phyloP scores from a whole-genome alignment of 2,113 vertebrate species.

The Echinops telfairi region DNA sequence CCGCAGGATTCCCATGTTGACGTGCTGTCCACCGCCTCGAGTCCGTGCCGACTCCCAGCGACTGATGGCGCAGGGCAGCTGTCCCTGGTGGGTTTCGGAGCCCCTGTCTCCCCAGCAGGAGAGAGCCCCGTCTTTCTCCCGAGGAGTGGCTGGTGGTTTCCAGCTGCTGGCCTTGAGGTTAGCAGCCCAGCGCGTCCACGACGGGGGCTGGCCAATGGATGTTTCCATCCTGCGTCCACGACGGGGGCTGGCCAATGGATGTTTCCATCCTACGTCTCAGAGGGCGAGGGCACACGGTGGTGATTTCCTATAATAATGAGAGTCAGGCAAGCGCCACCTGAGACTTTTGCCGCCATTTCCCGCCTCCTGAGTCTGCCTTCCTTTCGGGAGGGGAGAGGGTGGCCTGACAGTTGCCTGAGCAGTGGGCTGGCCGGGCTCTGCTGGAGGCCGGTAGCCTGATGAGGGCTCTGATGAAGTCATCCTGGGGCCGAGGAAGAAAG shows the following conservation, averaged over 20 bases:
- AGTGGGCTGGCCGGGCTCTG: background rate
- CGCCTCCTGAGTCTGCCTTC: background rate
- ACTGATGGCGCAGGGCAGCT: too few relatives aligned
- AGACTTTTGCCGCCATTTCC: background rate
- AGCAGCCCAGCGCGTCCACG: too few relatives aligned
- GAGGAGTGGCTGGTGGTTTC: too few relatives aligned
- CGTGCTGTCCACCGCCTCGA: too few relatives aligned
- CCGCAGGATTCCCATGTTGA: background rate
- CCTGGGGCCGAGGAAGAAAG: conserved; percentile 58
- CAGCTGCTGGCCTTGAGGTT: too few relatives aligned
- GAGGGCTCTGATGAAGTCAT: conserved; percentile 53
- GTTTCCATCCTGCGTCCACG: background rate
- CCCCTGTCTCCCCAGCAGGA: too few relatives aligned
- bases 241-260: background rate
- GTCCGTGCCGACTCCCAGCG: too few relatives aligned
- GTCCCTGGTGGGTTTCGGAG: too few relatives aligned
- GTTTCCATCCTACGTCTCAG: conserved; percentile 23
- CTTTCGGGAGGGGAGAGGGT: background rate
- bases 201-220: background rate
- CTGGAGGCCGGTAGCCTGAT: conserved; percentile 42
- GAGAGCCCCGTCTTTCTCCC: too few relatives aligned
- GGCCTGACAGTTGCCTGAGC: background rate
- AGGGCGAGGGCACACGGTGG: background rate
- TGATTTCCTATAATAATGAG: background rate
- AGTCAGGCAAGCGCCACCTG: background rate